phyloP scores from a whole-genome alignment of 2,113 vertebrate genomes.

The Pelmatolapia mariae region DNA sequence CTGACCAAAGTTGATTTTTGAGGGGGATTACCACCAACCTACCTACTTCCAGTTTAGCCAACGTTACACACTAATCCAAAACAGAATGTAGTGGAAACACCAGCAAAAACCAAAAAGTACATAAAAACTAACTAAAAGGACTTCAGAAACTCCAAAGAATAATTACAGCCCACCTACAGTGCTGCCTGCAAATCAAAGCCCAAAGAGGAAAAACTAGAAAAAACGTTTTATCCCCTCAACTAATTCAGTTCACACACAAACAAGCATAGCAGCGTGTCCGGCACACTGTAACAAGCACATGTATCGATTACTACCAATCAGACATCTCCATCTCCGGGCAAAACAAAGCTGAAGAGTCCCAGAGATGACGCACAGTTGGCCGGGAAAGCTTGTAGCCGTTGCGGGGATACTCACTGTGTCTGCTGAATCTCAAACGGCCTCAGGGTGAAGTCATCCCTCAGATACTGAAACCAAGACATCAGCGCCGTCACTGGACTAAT shows the following conservation, averaged over 20 bases:
- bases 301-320: slow-evolving; percentile 31
- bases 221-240: neutral
- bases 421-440: slow-evolving; percentile 41
- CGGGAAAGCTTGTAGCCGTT: neutral
- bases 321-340: neutral
- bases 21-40: neutral
- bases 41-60: neutral
- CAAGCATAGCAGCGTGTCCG: neutral
- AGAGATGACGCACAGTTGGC: neutral
- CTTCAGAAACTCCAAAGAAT: neutral
- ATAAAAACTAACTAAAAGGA: neutral
- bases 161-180: neutral
- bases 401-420: slow-evolving; percentile 27
- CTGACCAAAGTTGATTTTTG: neutral
- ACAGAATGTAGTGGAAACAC: neutral
- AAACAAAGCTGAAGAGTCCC: neutral
- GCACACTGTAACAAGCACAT: neutral
- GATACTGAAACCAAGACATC: slow-evolving; percentile 52
- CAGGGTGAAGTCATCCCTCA: slow-evolving; percentile 58
- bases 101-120: neutral
- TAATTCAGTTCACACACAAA: neutral
- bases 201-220: neutral
- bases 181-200: neutral
- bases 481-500: neutral
- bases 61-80: neutral